These are phyloP conservation scores for Nemotelus pantherinus DNA, from an alignment of 2,888 invertebrate genomes.

Conservation along the genomic window DNA sequence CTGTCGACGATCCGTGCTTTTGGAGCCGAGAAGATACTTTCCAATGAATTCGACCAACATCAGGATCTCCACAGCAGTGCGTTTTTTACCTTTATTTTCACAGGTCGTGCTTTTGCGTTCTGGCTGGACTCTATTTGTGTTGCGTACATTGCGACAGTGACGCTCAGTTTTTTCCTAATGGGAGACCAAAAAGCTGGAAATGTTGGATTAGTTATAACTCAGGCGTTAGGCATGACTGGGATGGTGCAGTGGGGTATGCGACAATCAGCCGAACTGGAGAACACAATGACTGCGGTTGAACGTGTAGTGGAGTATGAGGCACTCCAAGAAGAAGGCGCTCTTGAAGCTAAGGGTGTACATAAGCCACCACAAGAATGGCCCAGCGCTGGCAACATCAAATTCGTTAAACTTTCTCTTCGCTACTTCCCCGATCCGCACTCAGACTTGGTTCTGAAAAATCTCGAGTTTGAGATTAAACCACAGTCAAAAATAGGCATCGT, in stretches of 20 bases:
- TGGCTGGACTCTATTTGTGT: slow-evolving; percentile 91
- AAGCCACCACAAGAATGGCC: slow-evolving; percentile 80
- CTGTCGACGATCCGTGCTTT: slow-evolving; percentile 92
- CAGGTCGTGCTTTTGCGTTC: slow-evolving; percentile 92
- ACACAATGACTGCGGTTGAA: slow-evolving; percentile 92
- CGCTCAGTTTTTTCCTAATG: slow-evolving; percentile 75
- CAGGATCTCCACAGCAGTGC: slow-evolving; percentile 90
- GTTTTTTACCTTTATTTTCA: slow-evolving; percentile 89
- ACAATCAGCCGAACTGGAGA: slow-evolving; percentile 89
- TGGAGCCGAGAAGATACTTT: slow-evolving; percentile 80
- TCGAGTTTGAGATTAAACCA: slow-evolving; percentile 72
- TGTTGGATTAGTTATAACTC: slow-evolving; percentile 82
- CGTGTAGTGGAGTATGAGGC: slow-evolving; percentile 75
- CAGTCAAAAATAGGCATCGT: slow-evolving; percentile 77
- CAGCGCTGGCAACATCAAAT: slow-evolving; percentile 73
- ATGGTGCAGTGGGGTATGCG: slow-evolving; percentile 84
- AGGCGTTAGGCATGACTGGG: slow-evolving; percentile 80
- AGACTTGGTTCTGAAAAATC: slow-evolving; percentile 77
- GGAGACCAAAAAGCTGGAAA: slow-evolving; percentile 75
- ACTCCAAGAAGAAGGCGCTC: slow-evolving; percentile 68
- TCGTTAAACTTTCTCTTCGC: slow-evolving; percentile 74
- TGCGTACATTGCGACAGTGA: slow-evolving; percentile 85
- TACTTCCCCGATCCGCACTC: slow-evolving; percentile 74
- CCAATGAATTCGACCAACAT: slow-evolving; percentile 81
- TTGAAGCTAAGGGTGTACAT: slow-evolving; percentile 73